Evolutionary conservation across 2,797 vertebrate species (phyloP).

Genomic region (Hoplostethus atlanticus): DNA sequence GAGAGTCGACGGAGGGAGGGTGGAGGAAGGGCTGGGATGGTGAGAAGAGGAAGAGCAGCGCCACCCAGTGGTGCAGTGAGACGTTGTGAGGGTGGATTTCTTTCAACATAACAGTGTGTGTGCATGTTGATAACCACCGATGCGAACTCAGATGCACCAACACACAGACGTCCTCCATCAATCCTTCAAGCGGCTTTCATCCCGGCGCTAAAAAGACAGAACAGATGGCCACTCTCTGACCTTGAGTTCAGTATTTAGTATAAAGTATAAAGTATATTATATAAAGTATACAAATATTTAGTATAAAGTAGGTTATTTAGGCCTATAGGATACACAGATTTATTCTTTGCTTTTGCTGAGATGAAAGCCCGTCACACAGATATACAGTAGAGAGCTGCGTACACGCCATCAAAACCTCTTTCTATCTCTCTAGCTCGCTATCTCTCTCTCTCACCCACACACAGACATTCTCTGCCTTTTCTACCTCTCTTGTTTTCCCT

Average conservation of each 20-base stretch:
- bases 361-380: no score
- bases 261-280: no score
- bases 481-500: slow-evolving; percentile 24
- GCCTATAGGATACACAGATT: no score
- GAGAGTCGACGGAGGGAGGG: slow-evolving; percentile 2
- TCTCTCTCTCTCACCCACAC: not conserved
- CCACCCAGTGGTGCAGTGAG: slow-evolving; percentile 66
- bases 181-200: no score
- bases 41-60: slow-evolving; percentile 60
- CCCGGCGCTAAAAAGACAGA: slow-evolving; percentile 7
- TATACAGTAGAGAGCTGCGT: no score
- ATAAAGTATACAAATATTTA: no score
- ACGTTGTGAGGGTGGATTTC: slow-evolving; percentile 10
- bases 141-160: no score
- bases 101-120: slow-evolving; percentile 2
- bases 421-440: not conserved
- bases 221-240: slow-evolving; percentile 42
- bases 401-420: slow-evolving; percentile 3
- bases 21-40: not conserved
- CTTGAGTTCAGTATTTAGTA: slow-evolving; percentile 26
- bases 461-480: slow-evolving; percentile 23
- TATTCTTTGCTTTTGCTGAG: no score
- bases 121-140: not conserved
- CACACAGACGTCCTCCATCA: not conserved
- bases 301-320: no score